These are phyloP conservation scores for Sternarchorhynchus goeldii DNA, from an alignment of 2,797 vertebrate species.

Conservation along the genomic window DNA sequence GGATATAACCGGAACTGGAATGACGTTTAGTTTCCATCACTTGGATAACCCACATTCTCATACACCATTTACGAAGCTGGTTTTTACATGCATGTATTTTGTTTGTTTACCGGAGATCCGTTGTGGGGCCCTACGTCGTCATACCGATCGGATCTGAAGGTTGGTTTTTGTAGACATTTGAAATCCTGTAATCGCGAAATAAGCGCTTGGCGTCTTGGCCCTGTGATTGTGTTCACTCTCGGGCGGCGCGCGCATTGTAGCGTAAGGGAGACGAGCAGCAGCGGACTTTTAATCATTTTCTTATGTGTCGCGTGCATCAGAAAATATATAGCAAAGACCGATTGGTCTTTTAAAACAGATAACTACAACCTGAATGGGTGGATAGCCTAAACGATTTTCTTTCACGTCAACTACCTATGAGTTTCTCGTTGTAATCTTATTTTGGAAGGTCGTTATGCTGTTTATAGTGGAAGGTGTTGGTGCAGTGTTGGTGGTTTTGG, in stretches of 20 bases:
- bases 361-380: no score
- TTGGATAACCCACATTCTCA: conserved; percentile 18
- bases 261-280: no score
- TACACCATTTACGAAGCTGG: neutral
- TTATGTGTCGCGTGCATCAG: no score
- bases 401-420: neutral
- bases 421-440: neutral
- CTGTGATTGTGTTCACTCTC: no score
- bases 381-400: neutral
- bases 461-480: no score
- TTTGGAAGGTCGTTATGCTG: neutral
- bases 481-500: neutral
- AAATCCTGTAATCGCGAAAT: neutral
- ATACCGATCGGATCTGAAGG: neutral
- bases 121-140: neutral
- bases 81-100: neutral
- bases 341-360: no score
- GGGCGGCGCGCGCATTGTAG: no score
- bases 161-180: neutral
- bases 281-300: no score
- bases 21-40: conserved; percentile 27
- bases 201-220: no score
- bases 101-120: neutral
- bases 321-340: no score
- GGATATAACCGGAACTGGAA: neutral